A percentile compares a stretch with the other conserved stretches of the same genome.
These are phyloP conservation scores for Teleogryllus oceanicus DNA, from an alignment of 2,888 invertebrate species.

Conservation along the genomic window DNA sequence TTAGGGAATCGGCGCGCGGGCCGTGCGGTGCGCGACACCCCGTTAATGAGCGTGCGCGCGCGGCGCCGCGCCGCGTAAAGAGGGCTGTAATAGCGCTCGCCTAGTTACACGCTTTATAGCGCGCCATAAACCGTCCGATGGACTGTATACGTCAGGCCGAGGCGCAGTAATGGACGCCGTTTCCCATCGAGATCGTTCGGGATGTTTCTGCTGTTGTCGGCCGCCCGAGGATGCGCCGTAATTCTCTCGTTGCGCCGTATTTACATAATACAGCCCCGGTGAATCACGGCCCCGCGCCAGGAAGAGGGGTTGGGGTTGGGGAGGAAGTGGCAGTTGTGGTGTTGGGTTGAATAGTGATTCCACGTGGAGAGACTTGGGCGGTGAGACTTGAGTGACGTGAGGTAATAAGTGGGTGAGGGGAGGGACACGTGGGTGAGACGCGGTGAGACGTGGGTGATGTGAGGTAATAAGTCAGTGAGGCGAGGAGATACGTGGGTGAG, in stretches of 20 bases:
- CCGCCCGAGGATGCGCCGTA: neutral
- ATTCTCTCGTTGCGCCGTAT: neutral
- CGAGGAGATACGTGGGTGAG: too few species aligned
- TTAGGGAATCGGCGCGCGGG: neutral
- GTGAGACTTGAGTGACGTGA: too few species aligned
- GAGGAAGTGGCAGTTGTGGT: too few species aligned
- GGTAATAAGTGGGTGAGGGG: too few species aligned
- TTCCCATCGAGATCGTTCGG: neutral
- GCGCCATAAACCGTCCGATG: neutral
- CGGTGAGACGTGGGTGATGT: too few species aligned
- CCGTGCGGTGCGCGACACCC: neutral
- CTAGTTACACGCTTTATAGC: conserved; percentile 1
- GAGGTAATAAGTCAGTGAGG: too few species aligned
- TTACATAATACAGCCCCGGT: conserved; percentile 18
- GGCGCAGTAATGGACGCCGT: conserved; percentile 7
- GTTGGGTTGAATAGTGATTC: too few species aligned
- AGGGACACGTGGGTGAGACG: too few species aligned
- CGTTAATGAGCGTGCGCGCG: conserved; percentile 5
- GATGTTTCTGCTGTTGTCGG: conserved; percentile 18
- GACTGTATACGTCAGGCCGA: conserved; percentile 9
- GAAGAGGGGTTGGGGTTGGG: too few species aligned
- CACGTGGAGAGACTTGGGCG: too few species aligned
- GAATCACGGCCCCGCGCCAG: neutral
- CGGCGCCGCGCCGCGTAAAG: neutral
- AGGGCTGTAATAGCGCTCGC: neutral